These are phyloP conservation scores for Sandelia bainsii DNA, from an alignment of 2,797 vertebrate species.

Conservation along the genomic window DNA sequence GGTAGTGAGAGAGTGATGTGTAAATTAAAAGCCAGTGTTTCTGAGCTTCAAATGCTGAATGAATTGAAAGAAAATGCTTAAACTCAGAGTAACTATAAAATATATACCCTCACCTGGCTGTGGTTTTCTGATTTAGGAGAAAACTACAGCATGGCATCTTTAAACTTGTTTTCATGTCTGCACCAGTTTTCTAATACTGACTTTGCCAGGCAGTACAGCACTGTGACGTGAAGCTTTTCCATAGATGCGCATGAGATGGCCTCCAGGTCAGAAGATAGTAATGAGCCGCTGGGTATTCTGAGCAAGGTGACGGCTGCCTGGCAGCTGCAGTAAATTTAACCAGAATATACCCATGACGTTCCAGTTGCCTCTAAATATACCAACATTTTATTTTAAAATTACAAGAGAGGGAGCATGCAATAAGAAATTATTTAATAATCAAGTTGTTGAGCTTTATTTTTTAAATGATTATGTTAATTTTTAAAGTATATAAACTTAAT, in stretches of 20 bases:
- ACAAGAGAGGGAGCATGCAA: background rate
- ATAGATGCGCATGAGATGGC: constrained; percentile 39
- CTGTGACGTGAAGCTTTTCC: constrained; percentile 26
- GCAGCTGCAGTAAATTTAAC: constrained; percentile 73
- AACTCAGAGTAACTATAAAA: background rate
- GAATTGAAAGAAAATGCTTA: background rate
- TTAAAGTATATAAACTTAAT: background rate
- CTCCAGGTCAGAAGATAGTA: constrained; percentile 73
- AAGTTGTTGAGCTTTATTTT: constrained; percentile 10
- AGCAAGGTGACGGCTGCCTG: constrained; percentile 67
- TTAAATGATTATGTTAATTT: background rate
- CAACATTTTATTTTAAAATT: constrained; percentile 20
- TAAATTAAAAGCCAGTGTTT: background rate
- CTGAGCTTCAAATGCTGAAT: background rate
- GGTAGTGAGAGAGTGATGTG: background rate
- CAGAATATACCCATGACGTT: constrained; percentile 45
- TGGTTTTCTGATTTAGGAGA: constrained; percentile 8
- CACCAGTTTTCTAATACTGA: constrained; percentile 20
- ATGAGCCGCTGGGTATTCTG: constrained; percentile 77
- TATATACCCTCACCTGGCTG: background rate
- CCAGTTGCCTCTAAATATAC: constrained; percentile 28
- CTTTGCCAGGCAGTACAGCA: background rate
- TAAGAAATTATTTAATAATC: background rate
- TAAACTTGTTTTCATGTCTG: constrained; percentile 10
- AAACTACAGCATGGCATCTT: constrained; percentile 1